Evolutionary conservation across 1,140 invertebrate species (phyloP), one percentile per base, ranked within the genome.

Genomic region (Drosophila obscura): DNA sequence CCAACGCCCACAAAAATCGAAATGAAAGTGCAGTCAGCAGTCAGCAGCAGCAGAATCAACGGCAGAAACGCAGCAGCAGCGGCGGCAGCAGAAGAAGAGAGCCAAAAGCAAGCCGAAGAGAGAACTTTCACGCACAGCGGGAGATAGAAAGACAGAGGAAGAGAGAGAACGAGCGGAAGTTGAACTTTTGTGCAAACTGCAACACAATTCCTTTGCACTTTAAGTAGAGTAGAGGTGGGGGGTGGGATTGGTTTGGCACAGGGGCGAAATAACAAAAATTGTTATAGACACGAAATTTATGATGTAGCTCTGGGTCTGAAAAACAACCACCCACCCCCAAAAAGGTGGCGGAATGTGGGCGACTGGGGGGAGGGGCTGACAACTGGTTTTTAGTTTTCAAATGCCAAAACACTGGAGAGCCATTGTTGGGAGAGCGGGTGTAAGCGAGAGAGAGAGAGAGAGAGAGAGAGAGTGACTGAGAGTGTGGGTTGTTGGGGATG

Each of bases 231-330:
- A 26, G 28, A 43, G 19, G 13, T 7, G n/a, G 41, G 35, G 45
- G 13, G 44, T 5, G 53, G 15, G 57, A 41, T 22, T n/a, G 28
- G 16, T 19, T 1, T 19, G 13, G 35, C 13, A 41, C 22, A 31
- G n/a, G n/a, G 48, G 13, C 39, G 50, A 48, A 72, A 58, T 41
- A 75, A 87, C 83, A 88, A 77, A 85, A 87, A 88, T 87, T 87
- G 82, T 87, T 87, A 87, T 87, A 87, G 82, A 87, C 82, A 87
- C 82, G 72, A 88, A 87, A 87, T 87, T 87, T 87, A 87, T 87
- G 82, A 88, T 85, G 85, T 87, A 2, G 78, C 80, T 68, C 50
- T 55, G 61, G 52, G 52, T 46, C 71, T 51, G 65, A 83, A 87
- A 85, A 87, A 73, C 82, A 71, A 87, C 78, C 78, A 75, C 83